Conservation (phyloP, 2,888 invertebrate species). For the Drosophila vallismaia region DNA sequence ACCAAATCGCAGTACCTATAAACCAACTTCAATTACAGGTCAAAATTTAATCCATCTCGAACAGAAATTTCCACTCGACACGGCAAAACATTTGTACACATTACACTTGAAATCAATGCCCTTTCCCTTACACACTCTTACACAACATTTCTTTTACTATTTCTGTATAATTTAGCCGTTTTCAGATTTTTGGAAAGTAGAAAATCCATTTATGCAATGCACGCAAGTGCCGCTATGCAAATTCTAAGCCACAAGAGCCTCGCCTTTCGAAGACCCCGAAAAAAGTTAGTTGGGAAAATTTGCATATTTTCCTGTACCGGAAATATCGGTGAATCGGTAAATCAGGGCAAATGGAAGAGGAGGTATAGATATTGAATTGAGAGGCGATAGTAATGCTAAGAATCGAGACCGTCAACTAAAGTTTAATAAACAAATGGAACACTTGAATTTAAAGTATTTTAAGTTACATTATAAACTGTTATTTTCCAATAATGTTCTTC, state of each 20-base stretch:
- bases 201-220: conserved; percentile 44
- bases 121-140: not conserved
- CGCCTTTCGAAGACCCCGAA: not conserved
- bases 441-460: not conserved
- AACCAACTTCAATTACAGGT: conserved; percentile 8
- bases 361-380: not conserved
- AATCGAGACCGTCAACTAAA: not conserved
- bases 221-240: conserved; percentile 53
- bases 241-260: conserved; percentile 31
- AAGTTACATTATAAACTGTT: not conserved
- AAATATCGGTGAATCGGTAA: conserved; percentile 30
- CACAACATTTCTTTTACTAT: conserved; percentile 14
- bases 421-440: not conserved
- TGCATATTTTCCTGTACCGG: conserved; percentile 31
- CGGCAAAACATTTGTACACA: conserved; percentile 23
- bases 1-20: not conserved
- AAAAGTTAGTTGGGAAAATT: conserved; percentile 20
- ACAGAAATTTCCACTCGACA: conserved; percentile 6
- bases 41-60: not conserved
- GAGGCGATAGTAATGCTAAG: not conserved
- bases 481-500: no score
- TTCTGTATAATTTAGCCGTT: conserved; percentile 49
- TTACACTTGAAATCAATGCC: conserved; percentile 29
- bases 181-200: conserved; percentile 13
- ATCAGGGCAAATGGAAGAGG: conserved; percentile 24